Conservation (phyloP, 1,140 invertebrate genomes). For the Saccostrea glomerata region DNA sequence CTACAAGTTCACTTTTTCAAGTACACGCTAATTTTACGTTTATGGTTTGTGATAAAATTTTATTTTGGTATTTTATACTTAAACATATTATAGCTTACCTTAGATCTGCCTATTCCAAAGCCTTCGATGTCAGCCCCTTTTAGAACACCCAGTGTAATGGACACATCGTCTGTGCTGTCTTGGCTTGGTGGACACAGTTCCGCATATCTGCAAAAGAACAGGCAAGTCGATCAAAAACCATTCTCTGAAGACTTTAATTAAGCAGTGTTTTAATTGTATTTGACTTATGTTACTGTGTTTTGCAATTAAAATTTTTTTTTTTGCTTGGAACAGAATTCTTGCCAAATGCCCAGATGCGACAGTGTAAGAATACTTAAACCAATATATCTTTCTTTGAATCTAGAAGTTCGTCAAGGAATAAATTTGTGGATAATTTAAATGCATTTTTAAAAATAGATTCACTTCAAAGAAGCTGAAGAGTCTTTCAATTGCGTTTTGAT, state of each 20-base stretch:
- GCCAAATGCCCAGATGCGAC: too few species aligned
- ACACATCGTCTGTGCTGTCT: conserved; percentile 49
- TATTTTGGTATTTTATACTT: too few species aligned
- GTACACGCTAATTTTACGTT: too few species aligned
- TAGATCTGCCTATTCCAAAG: conserved; percentile 63
- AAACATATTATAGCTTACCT: conserved; percentile 49
- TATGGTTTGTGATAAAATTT: too few species aligned
- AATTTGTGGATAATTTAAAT: background rate
- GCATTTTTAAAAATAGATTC: background rate
- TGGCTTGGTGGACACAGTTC: conserved; percentile 48
- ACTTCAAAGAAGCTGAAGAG: background rate
- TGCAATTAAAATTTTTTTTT: too few species aligned
- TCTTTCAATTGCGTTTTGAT: background rate
- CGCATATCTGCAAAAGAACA: conserved; percentile 55
- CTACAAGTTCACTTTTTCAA: too few species aligned
- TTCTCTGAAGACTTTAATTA: too few species aligned
- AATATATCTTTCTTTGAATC: background rate
- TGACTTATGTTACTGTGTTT: too few species aligned
- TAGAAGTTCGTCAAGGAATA: background rate
- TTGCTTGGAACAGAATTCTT: too few species aligned
- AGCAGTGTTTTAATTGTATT: too few species aligned
- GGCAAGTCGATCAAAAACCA: background rate
- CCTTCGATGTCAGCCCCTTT: conserved; percentile 57
- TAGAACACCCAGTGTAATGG: conserved; percentile 58
- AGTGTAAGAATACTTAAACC: too few species aligned